Conservation (phyloP, 2,113 vertebrate species). For the Hydropotes inermis region DNA sequence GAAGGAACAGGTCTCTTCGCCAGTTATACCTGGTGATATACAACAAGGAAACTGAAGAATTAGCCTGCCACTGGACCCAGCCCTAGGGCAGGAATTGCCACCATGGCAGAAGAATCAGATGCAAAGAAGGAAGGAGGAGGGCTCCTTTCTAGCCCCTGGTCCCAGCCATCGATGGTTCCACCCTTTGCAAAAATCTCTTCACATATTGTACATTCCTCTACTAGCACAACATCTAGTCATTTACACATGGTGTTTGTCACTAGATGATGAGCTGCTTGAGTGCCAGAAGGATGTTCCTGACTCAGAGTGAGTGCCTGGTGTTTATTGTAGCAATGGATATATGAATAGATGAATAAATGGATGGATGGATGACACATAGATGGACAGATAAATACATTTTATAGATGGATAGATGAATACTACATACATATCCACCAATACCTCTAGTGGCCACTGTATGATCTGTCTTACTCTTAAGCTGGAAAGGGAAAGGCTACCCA, state of each 20-base stretch:
- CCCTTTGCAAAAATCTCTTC: not conserved
- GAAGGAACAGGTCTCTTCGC: conserved; percentile 32
- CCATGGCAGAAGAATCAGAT: not conserved
- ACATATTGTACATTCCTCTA: conserved; percentile 54
- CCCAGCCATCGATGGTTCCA: not conserved
- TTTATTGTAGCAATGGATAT: not conserved
- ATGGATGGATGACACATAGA: not conserved
- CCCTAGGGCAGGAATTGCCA: not conserved
- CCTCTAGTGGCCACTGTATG: not conserved
- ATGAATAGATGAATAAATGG: not conserved
- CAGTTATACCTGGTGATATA: conserved; percentile 9
- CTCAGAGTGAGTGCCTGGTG: not conserved
- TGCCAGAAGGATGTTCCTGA: not conserved
- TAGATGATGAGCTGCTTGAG: conserved; percentile 17
- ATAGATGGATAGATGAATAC: not conserved
- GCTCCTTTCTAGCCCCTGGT: not conserved
- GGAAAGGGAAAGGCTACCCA: not conserved
- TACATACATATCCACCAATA: not conserved
- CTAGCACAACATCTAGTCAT: not conserved
- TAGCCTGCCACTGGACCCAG: not conserved
- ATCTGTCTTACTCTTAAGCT: not conserved
- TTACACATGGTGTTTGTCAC: not conserved
- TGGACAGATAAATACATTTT: not conserved
- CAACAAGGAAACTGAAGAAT: conserved; percentile 28
- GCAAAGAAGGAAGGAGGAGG: not conserved